Percentiles rank a stretch among this genome's conserved stretches.
phyloP scores from a whole-genome alignment of 2,113 vertebrate species.

The Hippocampus guttulatus region DNA sequence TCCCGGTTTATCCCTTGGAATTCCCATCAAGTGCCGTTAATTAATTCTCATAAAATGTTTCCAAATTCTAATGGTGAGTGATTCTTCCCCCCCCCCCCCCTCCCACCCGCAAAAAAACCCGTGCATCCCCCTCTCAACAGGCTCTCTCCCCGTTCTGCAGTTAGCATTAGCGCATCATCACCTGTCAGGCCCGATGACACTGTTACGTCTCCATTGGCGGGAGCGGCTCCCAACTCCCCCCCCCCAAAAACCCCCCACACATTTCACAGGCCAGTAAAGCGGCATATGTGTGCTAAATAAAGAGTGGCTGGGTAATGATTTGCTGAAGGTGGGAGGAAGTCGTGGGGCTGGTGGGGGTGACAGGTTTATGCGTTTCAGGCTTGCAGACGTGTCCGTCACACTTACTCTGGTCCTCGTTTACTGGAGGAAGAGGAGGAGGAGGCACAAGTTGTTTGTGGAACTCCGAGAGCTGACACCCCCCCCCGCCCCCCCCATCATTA shows the following conservation, averaged over 20 bases:
- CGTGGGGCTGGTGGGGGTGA: conserved; percentile 41
- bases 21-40: too few species aligned
- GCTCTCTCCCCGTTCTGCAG: conserved; percentile 35
- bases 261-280: conserved; percentile 75
- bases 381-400: conserved; percentile 65
- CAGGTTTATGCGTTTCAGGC: conserved; percentile 72
- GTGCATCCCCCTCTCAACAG: conserved; percentile 2
- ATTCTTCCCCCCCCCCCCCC: neutral
- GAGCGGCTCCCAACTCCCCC: neutral
- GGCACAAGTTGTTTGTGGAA: conserved; percentile 15
- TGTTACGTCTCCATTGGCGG: conserved; percentile 65
- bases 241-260: conserved; percentile 34
- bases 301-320: conserved; percentile 73
- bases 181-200: conserved; percentile 64
- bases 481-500: conserved; percentile 44
- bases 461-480: conserved; percentile 8
- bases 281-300: conserved; percentile 72
- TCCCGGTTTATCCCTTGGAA: too few species aligned
- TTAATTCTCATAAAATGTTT: neutral
- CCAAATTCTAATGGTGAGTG: neutral
- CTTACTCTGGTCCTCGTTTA: conserved; percentile 68
- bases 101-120: neutral
- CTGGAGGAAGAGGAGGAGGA: conserved; percentile 14
- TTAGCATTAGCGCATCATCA: conserved; percentile 59
- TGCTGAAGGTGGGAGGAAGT: conserved; percentile 48